Conservation (phyloP, 2,113 vertebrate species). For the Alosa alosa region DNA sequence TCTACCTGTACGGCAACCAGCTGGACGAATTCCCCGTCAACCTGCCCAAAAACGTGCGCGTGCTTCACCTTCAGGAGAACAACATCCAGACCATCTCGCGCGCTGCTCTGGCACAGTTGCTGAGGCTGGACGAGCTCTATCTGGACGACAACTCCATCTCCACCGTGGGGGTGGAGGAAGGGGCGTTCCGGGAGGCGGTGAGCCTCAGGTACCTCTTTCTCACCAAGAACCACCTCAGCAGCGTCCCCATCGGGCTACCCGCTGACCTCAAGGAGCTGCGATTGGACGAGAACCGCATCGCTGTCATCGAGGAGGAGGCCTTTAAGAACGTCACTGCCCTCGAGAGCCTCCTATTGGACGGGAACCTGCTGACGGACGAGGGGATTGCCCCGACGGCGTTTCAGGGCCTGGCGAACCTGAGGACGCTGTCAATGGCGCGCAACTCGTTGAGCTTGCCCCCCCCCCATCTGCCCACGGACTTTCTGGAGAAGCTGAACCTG, state of each 20-base stretch:
- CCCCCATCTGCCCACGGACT: slow-evolving; percentile 78
- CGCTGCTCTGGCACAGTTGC: slow-evolving; percentile 83
- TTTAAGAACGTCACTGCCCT: slow-evolving; percentile 85
- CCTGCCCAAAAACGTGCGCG: slow-evolving; percentile 84
- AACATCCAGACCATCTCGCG: slow-evolving; percentile 92
- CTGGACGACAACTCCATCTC: slow-evolving; percentile 93
- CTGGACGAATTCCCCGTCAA: slow-evolving; percentile 92
- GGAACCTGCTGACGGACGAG: slow-evolving; percentile 88
- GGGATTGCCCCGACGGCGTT: slow-evolving; percentile 85
- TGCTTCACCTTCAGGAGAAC: slow-evolving; percentile 93
- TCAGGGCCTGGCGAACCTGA: slow-evolving; percentile 81
- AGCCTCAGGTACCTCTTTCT: slow-evolving; percentile 89
- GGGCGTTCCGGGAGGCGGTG: slow-evolving; percentile 85
- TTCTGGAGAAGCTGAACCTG: slow-evolving; percentile 82
- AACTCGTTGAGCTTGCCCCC: slow-evolving; percentile 87
- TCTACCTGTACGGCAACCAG: slow-evolving; percentile 92
- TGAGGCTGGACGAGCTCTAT: slow-evolving; percentile 86
- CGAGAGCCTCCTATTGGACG: slow-evolving; percentile 85
- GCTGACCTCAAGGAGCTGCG: slow-evolving; percentile 84
- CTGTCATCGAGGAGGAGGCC: slow-evolving; percentile 84
- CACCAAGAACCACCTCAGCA: slow-evolving; percentile 92
- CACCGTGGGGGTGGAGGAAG: slow-evolving; percentile 89
- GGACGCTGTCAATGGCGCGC: slow-evolving; percentile 85
- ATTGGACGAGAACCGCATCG: slow-evolving; percentile 88
- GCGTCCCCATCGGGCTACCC: slow-evolving; percentile 86